Conservation (phyloP, 2,113 vertebrate species). For the Hyperopisus bebe region DNA sequence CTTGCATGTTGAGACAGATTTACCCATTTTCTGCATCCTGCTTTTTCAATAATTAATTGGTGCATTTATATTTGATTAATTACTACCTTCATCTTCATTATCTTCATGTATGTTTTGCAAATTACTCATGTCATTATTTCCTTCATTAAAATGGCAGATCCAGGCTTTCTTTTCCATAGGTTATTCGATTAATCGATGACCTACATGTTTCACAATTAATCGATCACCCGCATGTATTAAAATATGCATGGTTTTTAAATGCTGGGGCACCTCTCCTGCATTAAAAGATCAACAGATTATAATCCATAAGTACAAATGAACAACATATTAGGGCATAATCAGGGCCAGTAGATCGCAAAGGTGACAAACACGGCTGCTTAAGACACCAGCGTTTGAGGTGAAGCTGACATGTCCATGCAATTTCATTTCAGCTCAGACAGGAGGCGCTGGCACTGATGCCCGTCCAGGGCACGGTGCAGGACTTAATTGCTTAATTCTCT, state of each 20-base stretch:
- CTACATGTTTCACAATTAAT: not conserved
- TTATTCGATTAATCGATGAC: not conserved
- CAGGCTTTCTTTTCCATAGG: not conserved
- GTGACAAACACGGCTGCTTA: not conserved
- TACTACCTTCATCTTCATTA: not conserved
- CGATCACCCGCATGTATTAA: not conserved
- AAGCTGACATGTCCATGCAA: not conserved
- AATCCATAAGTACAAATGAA: not conserved
- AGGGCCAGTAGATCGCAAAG: not conserved
- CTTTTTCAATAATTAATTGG: not conserved
- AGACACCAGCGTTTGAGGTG: not conserved
- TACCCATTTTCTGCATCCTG: not conserved
- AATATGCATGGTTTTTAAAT: not conserved
- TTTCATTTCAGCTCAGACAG: not conserved
- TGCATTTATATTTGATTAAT: not conserved
- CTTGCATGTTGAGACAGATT: not conserved
- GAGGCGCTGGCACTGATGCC: not conserved
- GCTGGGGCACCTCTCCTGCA: not conserved
- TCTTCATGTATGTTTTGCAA: not conserved
- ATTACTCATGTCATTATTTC: not conserved
- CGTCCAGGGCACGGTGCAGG: not conserved
- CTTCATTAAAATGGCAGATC: not conserved
- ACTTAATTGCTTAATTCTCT: not conserved
- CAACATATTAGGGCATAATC: not conserved
- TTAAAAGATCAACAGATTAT: not conserved